Conservation (phyloP, 2,113 vertebrate genomes). For the Onychostoma macrolepis region DNA sequence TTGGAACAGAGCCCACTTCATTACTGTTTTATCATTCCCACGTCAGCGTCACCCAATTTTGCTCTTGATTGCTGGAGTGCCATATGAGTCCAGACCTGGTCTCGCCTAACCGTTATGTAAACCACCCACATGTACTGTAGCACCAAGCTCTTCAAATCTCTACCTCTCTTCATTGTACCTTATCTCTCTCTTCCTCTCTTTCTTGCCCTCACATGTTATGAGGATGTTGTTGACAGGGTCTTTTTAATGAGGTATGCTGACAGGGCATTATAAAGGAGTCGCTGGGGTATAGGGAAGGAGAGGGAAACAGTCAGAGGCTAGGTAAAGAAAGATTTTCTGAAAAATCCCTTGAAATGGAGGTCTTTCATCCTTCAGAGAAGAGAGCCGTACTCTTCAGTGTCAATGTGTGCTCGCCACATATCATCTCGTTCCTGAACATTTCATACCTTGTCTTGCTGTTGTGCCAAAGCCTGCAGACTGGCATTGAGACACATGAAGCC, state of each 20-base stretch:
- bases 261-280: background rate
- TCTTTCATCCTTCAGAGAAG: slow-evolving; percentile 1
- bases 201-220: slow-evolving; percentile 4
- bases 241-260: slow-evolving; percentile 19
- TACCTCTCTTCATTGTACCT: slow-evolving; percentile 17
- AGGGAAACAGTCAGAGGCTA: background rate
- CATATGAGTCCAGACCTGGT: slow-evolving; percentile 47
- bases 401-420: background rate
- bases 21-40: slow-evolving; percentile 33
- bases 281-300: background rate
- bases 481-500: background rate
- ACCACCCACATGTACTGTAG: slow-evolving; percentile 58
- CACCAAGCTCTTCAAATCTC: slow-evolving; percentile 26
- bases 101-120: slow-evolving; percentile 55
- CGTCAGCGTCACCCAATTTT: background rate
- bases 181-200: slow-evolving; percentile 5
- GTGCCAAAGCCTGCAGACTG: background rate
- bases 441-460: background rate
- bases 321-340: slow-evolving; percentile 32
- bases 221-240: background rate
- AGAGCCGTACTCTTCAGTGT: background rate
- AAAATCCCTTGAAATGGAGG: slow-evolving; percentile 12
- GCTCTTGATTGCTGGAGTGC: slow-evolving; percentile 44
- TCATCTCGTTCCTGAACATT: background rate
- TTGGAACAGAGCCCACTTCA: slow-evolving; percentile 15